Percentiles rank a stretch among this genome's conserved stretches.
Evolutionary conservation across 2,113 vertebrate genomes (phyloP).

Genomic region (Astatotilapia flaviijosephi): DNA sequence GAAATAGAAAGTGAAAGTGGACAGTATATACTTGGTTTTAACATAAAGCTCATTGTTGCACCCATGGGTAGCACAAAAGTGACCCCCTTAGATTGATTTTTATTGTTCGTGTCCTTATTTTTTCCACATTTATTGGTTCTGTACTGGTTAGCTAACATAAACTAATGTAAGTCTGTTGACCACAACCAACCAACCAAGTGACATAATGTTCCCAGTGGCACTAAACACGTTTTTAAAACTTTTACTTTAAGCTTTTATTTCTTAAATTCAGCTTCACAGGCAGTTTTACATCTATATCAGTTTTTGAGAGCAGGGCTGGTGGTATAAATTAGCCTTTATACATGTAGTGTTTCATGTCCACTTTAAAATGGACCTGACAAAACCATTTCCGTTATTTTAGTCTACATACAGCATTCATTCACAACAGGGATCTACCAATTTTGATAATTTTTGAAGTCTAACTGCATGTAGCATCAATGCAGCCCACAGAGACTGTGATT

Average conservation of each 20-base stretch:
- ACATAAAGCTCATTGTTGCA: not conserved
- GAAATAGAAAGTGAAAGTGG: not conserved
- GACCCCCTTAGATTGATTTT: not conserved
- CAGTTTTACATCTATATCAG: not conserved
- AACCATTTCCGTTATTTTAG: not conserved
- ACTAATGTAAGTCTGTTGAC: not conserved
- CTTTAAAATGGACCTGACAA: not conserved
- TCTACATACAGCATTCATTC: not conserved
- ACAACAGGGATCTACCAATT: not conserved
- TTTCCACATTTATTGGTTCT: not conserved
- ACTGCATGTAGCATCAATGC: not conserved
- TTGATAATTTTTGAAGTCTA: not conserved
- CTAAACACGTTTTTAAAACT: not conserved
- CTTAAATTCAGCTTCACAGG: not conserved
- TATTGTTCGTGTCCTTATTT: not conserved
- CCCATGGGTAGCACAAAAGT: not conserved
- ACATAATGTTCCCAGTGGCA: not conserved
- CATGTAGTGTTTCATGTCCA: not conserved
- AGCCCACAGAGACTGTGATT: not conserved
- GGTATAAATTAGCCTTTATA: not conserved
- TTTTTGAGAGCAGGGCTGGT: not conserved
- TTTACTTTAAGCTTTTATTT: not conserved
- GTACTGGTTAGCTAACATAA: not conserved
- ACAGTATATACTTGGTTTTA: not conserved
- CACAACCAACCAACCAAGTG: not conserved